A percentile compares a stretch with the other conserved stretches of the same genome.
Evolutionary conservation across 2,888 invertebrate genomes (phyloP).

Genomic region (Nycteola revayana): DNA sequence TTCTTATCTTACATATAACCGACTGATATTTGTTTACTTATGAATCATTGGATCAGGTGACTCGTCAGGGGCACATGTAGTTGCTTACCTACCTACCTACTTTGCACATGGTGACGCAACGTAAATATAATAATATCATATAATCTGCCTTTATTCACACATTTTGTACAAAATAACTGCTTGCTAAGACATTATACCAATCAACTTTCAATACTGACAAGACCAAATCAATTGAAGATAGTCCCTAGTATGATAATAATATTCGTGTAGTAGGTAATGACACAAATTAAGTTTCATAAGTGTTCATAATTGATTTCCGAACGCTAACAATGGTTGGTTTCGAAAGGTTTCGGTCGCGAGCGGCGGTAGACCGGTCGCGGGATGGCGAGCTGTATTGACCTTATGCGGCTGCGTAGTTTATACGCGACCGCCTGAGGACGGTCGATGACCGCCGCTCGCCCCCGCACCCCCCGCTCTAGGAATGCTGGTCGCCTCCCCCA

Average conservation of each 20-base stretch:
- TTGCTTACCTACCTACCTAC: no score
- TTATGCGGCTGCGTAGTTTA: constrained; percentile 78
- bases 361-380: constrained; percentile 36
- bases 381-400: constrained; percentile 68
- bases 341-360: constrained; percentile 45
- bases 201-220: no score
- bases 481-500: constrained; percentile 58
- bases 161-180: no score
- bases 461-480: constrained; percentile 56
- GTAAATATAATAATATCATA: constrained; percentile 21
- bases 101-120: constrained; percentile 26
- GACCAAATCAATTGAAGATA: no score
- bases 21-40: constrained; percentile 11
- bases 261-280: constrained; percentile 54
- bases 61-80: constrained; percentile 17
- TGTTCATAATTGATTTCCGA: constrained; percentile 66
- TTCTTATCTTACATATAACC: no score
- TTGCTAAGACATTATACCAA: no score
- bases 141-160: constrained; percentile 11
- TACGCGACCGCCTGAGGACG: constrained; percentile 75
- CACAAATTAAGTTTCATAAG: constrained; percentile 62
- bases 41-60: constrained; percentile 34
- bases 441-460: constrained; percentile 73
- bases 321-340: constrained; percentile 64
- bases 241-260: constrained; percentile 55